Evolutionary conservation across 2,888 invertebrate species (phyloP).

Genomic region (Hypomecis atomaria): DNA sequence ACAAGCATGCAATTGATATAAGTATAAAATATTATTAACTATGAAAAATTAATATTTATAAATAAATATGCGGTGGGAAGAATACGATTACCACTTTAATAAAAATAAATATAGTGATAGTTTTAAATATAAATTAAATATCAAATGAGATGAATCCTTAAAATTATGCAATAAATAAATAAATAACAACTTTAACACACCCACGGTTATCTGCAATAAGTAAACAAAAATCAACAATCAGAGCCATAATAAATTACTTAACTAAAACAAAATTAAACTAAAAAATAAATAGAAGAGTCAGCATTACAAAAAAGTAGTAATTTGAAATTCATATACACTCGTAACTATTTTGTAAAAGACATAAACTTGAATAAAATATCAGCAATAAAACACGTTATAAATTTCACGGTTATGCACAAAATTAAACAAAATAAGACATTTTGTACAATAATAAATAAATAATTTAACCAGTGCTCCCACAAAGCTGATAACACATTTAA

Average conservation of each 20-base stretch:
- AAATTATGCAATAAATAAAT: constrained; percentile 14
- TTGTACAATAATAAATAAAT: constrained; percentile 39
- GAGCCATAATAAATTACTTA: constrained; percentile 59
- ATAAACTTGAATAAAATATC: too few relatives aligned
- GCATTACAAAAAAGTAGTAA: constrained; percentile 11
- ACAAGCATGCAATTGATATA: constrained; percentile 23
- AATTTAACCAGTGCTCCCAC: constrained; percentile 5
- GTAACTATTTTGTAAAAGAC: too few relatives aligned
- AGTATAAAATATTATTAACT: constrained; percentile 10
- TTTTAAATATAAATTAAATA: constrained; percentile 21
- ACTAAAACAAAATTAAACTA: constrained; percentile 32
- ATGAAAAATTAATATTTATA: constrained; percentile 13
- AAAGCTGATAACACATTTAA: too few relatives aligned
- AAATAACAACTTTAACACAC: constrained; percentile 55
- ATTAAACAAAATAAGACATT: background rate
- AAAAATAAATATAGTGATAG: background rate
- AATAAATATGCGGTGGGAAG: constrained; percentile 33
- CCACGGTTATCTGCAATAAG: constrained; percentile 57
- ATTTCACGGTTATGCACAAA: background rate
- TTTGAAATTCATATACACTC: too few relatives aligned
- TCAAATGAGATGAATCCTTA: constrained; percentile 15
- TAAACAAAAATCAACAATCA: constrained; percentile 51
- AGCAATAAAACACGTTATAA: background rate
- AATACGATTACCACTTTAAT: constrained; percentile 11
- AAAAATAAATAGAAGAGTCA: constrained; percentile 25